phyloP scores from a whole-genome alignment of 2,797 vertebrate species.

The Carduelis carduelis region DNA sequence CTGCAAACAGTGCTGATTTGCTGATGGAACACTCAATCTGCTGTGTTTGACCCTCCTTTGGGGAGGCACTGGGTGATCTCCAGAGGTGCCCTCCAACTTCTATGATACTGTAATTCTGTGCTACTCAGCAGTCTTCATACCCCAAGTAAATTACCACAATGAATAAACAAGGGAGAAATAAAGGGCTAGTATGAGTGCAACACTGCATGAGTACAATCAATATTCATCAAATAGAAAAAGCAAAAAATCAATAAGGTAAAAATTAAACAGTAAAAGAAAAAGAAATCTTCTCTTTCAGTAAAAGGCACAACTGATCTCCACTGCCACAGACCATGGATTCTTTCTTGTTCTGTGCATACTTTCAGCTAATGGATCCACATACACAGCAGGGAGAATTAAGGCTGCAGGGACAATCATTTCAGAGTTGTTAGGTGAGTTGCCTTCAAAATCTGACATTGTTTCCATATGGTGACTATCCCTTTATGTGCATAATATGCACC shows the following conservation, averaged over 20 bases:
- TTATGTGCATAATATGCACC: not conserved
- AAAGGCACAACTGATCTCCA: not conserved
- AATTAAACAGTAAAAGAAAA: constrained; percentile 47
- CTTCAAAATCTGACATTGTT: not conserved
- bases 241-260: constrained; percentile 51
- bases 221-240: constrained; percentile 58
- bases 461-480: not conserved
- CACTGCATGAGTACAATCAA: constrained; percentile 23
- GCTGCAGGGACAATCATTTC: not conserved
- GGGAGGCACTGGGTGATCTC: not conserved
- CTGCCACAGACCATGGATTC: not conserved
- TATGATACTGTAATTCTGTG: not conserved
- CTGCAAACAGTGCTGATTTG: not conserved
- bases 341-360: not conserved
- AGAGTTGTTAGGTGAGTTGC: not conserved
- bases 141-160: not conserved
- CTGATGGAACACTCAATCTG: not conserved
- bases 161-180: constrained; percentile 47
- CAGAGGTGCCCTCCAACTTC: not conserved
- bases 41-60: not conserved
- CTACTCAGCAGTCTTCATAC: constrained; percentile 26
- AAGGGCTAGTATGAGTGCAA: not conserved
- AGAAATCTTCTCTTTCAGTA: constrained; percentile 20
- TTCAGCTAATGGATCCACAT: not conserved
- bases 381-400: not conserved